Percentiles rank a stretch among this genome's conserved stretches.
Conservation (phyloP, 2,888 invertebrate genomes). For the Willowsia nigromaculata region DNA sequence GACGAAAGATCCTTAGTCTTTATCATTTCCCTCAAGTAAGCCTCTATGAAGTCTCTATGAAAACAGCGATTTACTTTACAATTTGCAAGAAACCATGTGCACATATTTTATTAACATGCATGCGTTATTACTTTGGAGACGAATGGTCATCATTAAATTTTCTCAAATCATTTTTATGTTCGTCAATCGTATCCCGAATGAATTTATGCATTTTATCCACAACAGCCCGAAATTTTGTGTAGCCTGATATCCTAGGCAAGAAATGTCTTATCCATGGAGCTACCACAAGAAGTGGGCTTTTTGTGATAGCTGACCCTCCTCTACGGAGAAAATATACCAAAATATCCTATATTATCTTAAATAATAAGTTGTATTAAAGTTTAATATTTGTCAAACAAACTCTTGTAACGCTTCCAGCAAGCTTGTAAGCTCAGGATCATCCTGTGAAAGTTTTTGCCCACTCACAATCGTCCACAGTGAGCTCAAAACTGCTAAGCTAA, state of each 20-base stretch:
- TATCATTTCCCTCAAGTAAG: constrained; percentile 58
- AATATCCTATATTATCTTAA: background rate
- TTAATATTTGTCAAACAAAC: constrained; percentile 24
- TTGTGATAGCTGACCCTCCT: constrained; percentile 46
- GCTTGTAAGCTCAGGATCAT: constrained; percentile 58
- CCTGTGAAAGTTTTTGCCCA: constrained; percentile 61
- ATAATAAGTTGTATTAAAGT: background rate
- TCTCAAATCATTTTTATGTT: constrained; percentile 38
- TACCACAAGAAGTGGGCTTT: constrained; percentile 55
- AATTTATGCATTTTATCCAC: constrained; percentile 44
- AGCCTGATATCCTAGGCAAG: constrained; percentile 50
- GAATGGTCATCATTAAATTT: background rate
- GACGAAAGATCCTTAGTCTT: constrained; percentile 50
- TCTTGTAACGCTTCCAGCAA: constrained; percentile 42
- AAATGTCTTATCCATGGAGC: constrained; percentile 55
- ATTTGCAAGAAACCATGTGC: too few species aligned
- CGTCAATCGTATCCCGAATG: constrained; percentile 49
- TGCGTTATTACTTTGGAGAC: constrained; percentile 36
- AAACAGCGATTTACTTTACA: too few species aligned
- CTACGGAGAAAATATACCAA: background rate
- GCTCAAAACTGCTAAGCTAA: constrained; percentile 68
- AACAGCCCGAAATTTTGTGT: constrained; percentile 37
- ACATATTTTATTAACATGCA: too few species aligned
- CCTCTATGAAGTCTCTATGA: constrained; percentile 64
- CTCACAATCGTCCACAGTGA: constrained; percentile 66